A percentile compares a stretch with the other conserved stretches of the same genome.
phyloP scores from a whole-genome alignment of 2,888 invertebrate genomes.

The Linyphia triangularis region DNA sequence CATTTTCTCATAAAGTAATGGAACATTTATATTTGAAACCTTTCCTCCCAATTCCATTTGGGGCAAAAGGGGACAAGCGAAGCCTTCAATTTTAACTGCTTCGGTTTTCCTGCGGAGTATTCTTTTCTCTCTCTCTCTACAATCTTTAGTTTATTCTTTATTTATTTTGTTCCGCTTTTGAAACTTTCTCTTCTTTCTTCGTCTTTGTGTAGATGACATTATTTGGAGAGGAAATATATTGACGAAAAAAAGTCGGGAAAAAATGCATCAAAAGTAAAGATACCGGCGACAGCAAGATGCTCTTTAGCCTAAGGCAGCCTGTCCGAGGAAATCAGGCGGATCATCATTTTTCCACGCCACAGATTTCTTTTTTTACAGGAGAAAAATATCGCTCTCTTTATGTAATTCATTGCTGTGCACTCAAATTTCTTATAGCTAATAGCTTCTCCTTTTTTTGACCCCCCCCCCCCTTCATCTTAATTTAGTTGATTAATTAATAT shows the following conservation, averaged over 20 bases:
- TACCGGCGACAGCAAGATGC: constrained; percentile 74
- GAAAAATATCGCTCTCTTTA: constrained; percentile 70
- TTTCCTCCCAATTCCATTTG: constrained; percentile 74
- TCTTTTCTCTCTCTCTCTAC: constrained; percentile 35
- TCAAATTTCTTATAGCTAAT: constrained; percentile 45
- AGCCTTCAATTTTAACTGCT: constrained; percentile 71
- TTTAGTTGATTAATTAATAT: constrained; percentile 63
- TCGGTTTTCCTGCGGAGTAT: constrained; percentile 73
- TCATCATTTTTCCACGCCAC: constrained; percentile 74
- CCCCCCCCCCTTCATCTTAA: constrained; percentile 18
- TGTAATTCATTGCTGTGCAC: constrained; percentile 57
- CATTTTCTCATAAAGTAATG: constrained; percentile 75
- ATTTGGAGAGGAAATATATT: constrained; percentile 75
- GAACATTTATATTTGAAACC: constrained; percentile 74
- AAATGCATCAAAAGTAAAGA: constrained; percentile 74
- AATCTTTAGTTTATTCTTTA: constrained; percentile 70
- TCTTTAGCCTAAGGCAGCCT: constrained; percentile 71
- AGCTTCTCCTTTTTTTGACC: not conserved
- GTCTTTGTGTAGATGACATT: constrained; percentile 75
- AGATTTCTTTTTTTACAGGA: constrained; percentile 60
- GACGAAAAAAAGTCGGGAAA: constrained; percentile 64
- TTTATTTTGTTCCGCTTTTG: constrained; percentile 74
- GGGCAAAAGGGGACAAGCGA: constrained; percentile 70
- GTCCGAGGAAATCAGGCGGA: constrained; percentile 73
- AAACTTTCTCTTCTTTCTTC: constrained; percentile 73